Base-by-base conservation (phyloP, 2,113 vertebrate species). In the Notarius quadriscutis region DNA sequence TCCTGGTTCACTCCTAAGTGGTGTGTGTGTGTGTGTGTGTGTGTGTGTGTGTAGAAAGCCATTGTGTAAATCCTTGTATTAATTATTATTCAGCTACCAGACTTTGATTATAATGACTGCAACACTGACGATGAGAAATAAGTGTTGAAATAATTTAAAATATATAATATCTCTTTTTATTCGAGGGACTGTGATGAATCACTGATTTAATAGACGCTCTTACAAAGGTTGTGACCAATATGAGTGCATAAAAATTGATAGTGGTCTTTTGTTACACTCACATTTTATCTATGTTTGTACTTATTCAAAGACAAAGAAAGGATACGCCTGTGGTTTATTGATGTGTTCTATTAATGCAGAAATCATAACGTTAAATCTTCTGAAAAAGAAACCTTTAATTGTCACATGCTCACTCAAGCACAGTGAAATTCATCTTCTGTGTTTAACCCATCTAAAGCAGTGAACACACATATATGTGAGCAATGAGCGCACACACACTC, bases 51-150 rank as follows among this genome's bases (percentile, higher is more conserved):
- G 22, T 83, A 50, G 58, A 81, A 48, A 48, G 67, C 12, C 48
- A 27, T 18, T 83, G 48, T 83, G 22, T 57, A 72, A 84, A 72
- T 25, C 8, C 65, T 58, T 30, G 51, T 30, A 84, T 71, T 69
- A 58, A 80, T 80, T 80, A 80, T 58, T 20, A 34, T 34, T 58
- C 18, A 34, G 9, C 79, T 20, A 34, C 17, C 27, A 60, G 30
- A 81, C 20, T 25, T 62, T 7, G n/a, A 25, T 58, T 18, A 81
- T 41, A 62, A 81, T 5, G 18, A 81, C 55, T 34, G 51, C 57
- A 81, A 10, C 57, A 41, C 57, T 34, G n/a, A 58, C 20, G 55
- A 20, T 8, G 69, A 18, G 74, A 11, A 27, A 58, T 80, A 1
- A 62, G 10, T 60, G 18, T 6, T 6, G 30, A 41, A 30, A 60